These are phyloP conservation scores for Drosophila percnosoma DNA, from an alignment of 2,888 invertebrate genomes.

Conservation along the genomic window DNA sequence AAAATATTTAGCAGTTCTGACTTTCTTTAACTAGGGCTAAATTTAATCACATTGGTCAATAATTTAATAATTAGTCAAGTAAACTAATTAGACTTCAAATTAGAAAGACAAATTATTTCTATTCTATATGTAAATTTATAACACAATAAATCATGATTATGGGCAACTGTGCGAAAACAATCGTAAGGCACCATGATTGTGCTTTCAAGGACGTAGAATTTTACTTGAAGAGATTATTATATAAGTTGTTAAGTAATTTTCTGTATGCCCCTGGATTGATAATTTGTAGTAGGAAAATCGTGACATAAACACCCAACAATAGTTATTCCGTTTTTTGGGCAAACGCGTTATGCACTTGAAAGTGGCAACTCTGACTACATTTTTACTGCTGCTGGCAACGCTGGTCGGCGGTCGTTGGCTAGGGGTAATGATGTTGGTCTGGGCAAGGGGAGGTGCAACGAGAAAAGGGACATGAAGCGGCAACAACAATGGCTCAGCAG, in stretches of 20 bases:
- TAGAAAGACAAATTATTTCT: neutral
- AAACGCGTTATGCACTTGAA: slow-evolving; percentile 1
- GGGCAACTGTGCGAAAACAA: neutral
- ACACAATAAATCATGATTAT: neutral
- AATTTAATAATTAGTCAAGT: neutral
- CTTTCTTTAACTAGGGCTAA: neutral
- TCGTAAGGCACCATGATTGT: neutral
- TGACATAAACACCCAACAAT: neutral
- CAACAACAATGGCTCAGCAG: slow-evolving; percentile 63
- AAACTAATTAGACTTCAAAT: neutral
- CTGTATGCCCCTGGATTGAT: neutral
- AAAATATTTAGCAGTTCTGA: neutral
- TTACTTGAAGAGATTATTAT: neutral
- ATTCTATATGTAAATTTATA: neutral
- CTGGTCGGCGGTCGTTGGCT: slow-evolving; percentile 18
- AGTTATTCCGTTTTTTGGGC: slow-evolving; percentile 2
- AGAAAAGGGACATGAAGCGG: slow-evolving; percentile 34
- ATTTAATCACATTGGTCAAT: neutral
- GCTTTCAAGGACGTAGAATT: neutral
- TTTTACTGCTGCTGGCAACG: slow-evolving; percentile 46
- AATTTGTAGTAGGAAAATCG: neutral
- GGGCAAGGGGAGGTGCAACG: slow-evolving; percentile 9
- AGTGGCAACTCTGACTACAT: slow-evolving; percentile 31
- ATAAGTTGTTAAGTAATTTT: neutral
- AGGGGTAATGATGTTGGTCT: slow-evolving; percentile 1